Evolutionary conservation across 2,888 invertebrate genomes (phyloP).

Genomic region (Allygus modestus): DNA sequence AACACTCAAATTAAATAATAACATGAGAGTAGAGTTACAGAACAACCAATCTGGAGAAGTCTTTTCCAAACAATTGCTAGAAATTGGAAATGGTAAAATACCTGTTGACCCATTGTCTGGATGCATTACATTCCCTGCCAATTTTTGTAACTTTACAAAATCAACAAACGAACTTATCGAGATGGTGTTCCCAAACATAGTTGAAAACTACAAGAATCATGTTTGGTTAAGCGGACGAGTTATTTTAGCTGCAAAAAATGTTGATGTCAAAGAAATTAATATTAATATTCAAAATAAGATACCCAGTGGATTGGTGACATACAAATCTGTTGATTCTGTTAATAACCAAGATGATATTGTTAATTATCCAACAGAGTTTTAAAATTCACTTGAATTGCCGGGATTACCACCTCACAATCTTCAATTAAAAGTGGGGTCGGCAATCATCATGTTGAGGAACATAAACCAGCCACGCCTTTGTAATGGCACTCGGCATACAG

Average conservation of each 20-base stretch:
- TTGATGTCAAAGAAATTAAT: conserved; percentile 71
- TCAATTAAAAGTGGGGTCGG: conserved; percentile 70
- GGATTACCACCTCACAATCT: conserved; percentile 67
- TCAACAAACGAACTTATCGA: conserved; percentile 71
- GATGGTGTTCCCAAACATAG: conserved; percentile 72
- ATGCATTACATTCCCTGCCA: conserved; percentile 70
- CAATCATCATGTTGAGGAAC: conserved; percentile 70
- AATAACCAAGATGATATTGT: conserved; percentile 53
- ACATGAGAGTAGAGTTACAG: conserved; percentile 62
- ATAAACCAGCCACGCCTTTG: conserved; percentile 70
- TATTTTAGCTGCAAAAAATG: conserved; percentile 72
- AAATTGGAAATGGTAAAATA: conserved; percentile 66
- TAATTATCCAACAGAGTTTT: conserved; percentile 70
- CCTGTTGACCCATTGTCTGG: conserved; percentile 69
- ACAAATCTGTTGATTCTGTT: conserved; percentile 68
- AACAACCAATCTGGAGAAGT: conserved; percentile 58
- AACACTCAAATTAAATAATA: conserved; percentile 52
- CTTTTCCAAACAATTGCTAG: conserved; percentile 33
- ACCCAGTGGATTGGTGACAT: conserved; percentile 68
- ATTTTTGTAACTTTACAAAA: conserved; percentile 70
- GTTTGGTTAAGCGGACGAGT: conserved; percentile 69
- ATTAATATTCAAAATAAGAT: conserved; percentile 70
- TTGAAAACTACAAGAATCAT: conserved; percentile 70
- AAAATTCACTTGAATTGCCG: conserved; percentile 71
- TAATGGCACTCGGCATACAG: conserved; percentile 70